phyloP scores from a whole-genome alignment of 2,113 vertebrate species.

The western clawed frog (Xenopus tropicalis) region UCB_Xtro_10.0 CM004444.2:146762001-146762500 shows the following conservation, averaged over 20 bases:
- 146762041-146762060: no score
- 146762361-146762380: neutral
- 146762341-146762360: neutral
- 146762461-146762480: neutral
- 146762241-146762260: neutral
- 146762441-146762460: neutral
- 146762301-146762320: neutral
- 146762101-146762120: no score
- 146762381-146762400: neutral
- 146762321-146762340: neutral
- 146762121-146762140: neutral
- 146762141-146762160: neutral
- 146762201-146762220: neutral
- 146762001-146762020: no score
- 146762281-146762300: neutral
- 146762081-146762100: no score
- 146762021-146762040: no score
- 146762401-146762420: neutral
- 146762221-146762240: neutral
- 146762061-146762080: no score
- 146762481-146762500: neutral
- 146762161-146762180: neutral
- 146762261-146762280: neutral
- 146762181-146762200: neutral
- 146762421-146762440: neutral